Evolutionary conservation across 2,797 vertebrate species (phyloP), one percentile per base, ranked within the genome.

Genomic region (Typhlichthys eigenmanni): DNA sequence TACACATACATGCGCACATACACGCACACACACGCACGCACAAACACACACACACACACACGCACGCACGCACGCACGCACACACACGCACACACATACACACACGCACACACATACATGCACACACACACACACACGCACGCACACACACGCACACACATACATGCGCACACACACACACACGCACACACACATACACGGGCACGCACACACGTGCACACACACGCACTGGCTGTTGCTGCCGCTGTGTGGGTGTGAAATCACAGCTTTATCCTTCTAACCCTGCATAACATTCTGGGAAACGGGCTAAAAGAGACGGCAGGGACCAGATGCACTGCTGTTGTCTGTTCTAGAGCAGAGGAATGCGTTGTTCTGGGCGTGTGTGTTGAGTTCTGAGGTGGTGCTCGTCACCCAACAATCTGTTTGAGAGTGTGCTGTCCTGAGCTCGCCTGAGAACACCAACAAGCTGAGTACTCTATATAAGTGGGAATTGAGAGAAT

Each of bases 161-260:
- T 29, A 4, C n/a, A 46, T 12, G 17, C 14, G 2, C 19, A 19
- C 19, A 19, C 16, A 17, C 16, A 17, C 16, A 17, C 19, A 19
- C 19, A 19, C 19, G n/a, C n/a, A 19, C 2, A 19, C 19, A 2
- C 19, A 1, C 19, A 16, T 13, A 11, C 14, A 43, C 13, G n/a
- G n/a, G n/a, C n/a, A n/a, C n/a, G 1, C 16, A 17, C 17, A 17
- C 17, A 17, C 17, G 17, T 17, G 1, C 17, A 17, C 17, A 17
- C 17, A 71, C 49, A 52, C 49, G 45, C 32, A 52, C 34, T 43
- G 76, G 80, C 77, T 80, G 79, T 43, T 78, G 77, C 16, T 58
- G 38, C 16, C 47, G 4, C 45, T 58, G 56, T 87, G 82, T 81
- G 86, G 81, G 85, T 82, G 76, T 86, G 82, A 80, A 51, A 49